These are phyloP conservation scores for Vimba vimba DNA, from an alignment of 2,113 vertebrate genomes.

Conservation along the genomic window DNA sequence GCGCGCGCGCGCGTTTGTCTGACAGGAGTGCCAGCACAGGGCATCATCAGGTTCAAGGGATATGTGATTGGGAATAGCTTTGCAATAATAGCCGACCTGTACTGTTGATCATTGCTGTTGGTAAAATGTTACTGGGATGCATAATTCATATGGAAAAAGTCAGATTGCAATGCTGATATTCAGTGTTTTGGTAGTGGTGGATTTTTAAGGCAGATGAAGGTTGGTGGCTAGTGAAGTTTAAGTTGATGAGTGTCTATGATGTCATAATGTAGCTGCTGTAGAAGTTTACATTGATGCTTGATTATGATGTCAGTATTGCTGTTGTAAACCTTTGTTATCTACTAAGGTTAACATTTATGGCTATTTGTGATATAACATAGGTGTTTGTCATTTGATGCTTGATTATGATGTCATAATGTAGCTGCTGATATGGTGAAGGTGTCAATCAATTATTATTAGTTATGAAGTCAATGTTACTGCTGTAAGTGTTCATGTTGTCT, in stretches of 20 bases:
- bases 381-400: neutral
- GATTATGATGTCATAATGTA: conserved; percentile 1
- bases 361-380: neutral
- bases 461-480: neutral
- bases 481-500: neutral
- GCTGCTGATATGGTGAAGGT: neutral
- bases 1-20: conserved; percentile 45
- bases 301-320: neutral
- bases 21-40: conserved; percentile 72
- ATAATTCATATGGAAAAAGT: conserved; percentile 23
- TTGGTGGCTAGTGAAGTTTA: conserved; percentile 31
- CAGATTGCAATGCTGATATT: conserved; percentile 52
- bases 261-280: conserved; percentile 1
- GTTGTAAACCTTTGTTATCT: neutral
- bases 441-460: neutral
- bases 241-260: conserved; percentile 2
- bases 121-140: conserved; percentile 58
- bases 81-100: conserved; percentile 54
- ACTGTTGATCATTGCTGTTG: conserved; percentile 53
- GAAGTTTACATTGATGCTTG: conserved; percentile 65
- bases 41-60: conserved; percentile 71
- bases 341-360: neutral
- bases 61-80: conserved; percentile 51
- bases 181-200: conserved; percentile 52
- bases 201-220: conserved; percentile 22